These are phyloP conservation scores for Sander vitreus DNA, from an alignment of 2,113 vertebrate genomes.

Conservation along the genomic window DNA sequence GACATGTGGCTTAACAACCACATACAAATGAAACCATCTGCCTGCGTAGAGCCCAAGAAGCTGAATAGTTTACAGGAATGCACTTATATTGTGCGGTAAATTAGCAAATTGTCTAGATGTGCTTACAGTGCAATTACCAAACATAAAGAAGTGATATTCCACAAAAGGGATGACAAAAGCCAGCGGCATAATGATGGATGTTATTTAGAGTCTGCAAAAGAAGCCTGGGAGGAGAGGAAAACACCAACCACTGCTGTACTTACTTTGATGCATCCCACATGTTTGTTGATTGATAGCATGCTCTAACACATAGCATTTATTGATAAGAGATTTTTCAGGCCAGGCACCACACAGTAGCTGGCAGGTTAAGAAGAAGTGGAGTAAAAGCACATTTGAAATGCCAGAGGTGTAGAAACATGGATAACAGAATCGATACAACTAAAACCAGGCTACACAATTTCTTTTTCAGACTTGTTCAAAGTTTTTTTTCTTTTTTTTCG, in stretches of 20 bases:
- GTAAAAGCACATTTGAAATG: slow-evolving; percentile 66
- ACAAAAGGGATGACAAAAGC: slow-evolving; percentile 24
- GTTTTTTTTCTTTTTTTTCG: slow-evolving; percentile 35
- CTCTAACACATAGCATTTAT: slow-evolving; percentile 52
- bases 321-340: slow-evolving; percentile 67
- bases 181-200: slow-evolving; percentile 27
- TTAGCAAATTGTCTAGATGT: slow-evolving; percentile 56
- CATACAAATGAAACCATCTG: slow-evolving; percentile 82
- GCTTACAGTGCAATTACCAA: slow-evolving; percentile 56
- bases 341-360: slow-evolving; percentile 21
- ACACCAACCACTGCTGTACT: slow-evolving; percentile 6
- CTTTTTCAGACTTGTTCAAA: slow-evolving; percentile 53
- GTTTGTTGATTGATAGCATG: slow-evolving; percentile 60
- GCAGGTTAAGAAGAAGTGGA: slow-evolving; percentile 60
- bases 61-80: slow-evolving; percentile 52
- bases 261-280: slow-evolving; percentile 36
- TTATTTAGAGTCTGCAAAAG: slow-evolving; percentile 13
- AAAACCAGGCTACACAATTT: slow-evolving; percentile 46
- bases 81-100: slow-evolving; percentile 59
- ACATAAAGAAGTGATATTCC: slow-evolving; percentile 44
- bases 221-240: background rate
- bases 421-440: slow-evolving; percentile 62
- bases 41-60: slow-evolving; percentile 40
- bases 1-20: slow-evolving; percentile 77
- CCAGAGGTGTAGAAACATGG: slow-evolving; percentile 54